Evolutionary conservation across 2,113 vertebrate species (phyloP), one percentile per base, ranked within the genome.

Genomic region (Marcusenius ussheri): DNA sequence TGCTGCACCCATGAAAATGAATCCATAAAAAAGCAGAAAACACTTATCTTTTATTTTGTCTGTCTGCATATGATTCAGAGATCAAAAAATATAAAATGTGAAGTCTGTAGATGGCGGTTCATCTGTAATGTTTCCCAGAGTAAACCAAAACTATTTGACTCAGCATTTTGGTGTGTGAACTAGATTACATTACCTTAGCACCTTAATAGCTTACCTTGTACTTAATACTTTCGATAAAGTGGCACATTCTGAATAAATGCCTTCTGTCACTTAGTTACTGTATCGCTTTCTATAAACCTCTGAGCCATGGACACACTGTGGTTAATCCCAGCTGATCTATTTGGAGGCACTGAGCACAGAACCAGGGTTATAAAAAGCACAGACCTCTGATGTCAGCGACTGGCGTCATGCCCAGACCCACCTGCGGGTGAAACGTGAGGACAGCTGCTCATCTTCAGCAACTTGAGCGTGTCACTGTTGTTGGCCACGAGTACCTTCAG

Each of bases 371-470:
- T 77, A 42, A 77, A 77, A 77, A 77, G 35, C 31, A 15, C 5
- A 39, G 31, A 77, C 17, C 31, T 42, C 70, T 77, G 15, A 42
- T 77, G 35, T 77, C 70, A 42, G 31, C 1, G 70, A 39, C 35
- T 17, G 70, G 27, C 70, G 15, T n/a, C 70, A 19, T 0, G 11
- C 27, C 21, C 47, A 2, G 90, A 94, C 95, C 93, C 93, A 97
- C 96, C 97, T 91, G 96, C 96, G 91, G 96, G 96, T 58, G 96
- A 97, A 21, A 97, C 95, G 13, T 96, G 95, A 92, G 97, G 97
- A 93, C 97, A 97, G 91, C 96, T 97, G 90, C 95, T 97, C 96
- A 97, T 97, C 94, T 97, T 97, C 1, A 97, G 92, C 35, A 97
- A 93, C 92, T 94, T 95, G 9, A 97, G 92, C 45, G 95, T 97